Base-by-base conservation (phyloP, 2,888 invertebrate species). In the Aspidapion aeneum region DNA sequence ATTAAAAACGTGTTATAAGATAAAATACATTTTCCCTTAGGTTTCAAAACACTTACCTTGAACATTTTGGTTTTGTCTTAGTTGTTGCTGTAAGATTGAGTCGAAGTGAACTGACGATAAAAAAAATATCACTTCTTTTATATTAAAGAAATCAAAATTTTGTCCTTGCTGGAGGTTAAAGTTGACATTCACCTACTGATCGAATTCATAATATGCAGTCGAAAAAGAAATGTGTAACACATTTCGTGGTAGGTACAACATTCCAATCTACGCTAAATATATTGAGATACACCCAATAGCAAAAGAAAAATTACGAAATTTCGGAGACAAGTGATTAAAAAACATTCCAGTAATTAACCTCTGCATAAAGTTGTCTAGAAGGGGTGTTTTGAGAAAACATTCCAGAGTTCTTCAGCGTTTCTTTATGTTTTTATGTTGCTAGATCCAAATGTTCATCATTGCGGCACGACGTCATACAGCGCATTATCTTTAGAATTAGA, bases 131-230 rank as follows among this genome's bases (percentile, higher is more conserved):
- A 7, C 35, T 35, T 12, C 35, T 35, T 35, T 35, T 35, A 35
- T 35, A 35, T 35, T 35, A 35, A 35, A 35, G 35, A 60, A 62
- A 57, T 35, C 35, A 35, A 35, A 35, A 12, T 5, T 48, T 52
- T 7, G 52, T 7, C 52, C 52, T 52, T 52, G 52, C 35, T 12
- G 35, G 12, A 12, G 35, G 35, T 35, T 35, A 35, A 35, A 35
- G 35, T 35, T 35, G 35, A 35, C 35, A 35, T 35, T 35, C 35
- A 35, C 35, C 35, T 35, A 35, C 35, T 35, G 35, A 35, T 35
- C 35, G 5, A 35, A 35, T 35, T 35, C 35, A 12, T 7, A 35
- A n/a, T n/a, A n/a, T n/a, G n/a, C 35, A 12, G 5, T 12, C 35
- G 12, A 35, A 35, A 35, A 35, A 35, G 35, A 35, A 35, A 35